phyloP scores from a whole-genome alignment of 2,113 vertebrate species.

The Poeciliopsis prolifica region DNA sequence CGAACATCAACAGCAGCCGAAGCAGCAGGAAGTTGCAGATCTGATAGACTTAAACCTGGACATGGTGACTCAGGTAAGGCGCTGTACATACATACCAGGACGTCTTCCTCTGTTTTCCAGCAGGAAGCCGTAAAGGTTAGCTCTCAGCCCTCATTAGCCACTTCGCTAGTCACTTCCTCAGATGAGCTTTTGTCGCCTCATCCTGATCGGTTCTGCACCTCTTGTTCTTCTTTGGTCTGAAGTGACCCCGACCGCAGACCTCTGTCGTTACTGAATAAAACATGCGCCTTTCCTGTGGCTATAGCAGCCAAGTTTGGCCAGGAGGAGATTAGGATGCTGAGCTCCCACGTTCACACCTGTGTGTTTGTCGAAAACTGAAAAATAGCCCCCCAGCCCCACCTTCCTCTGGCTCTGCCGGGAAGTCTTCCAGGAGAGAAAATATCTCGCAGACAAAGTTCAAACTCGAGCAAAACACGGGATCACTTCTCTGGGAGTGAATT shows the following conservation, averaged over 20 bases:
- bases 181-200: constrained; percentile 13
- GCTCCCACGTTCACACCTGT: constrained; percentile 1
- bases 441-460: not conserved
- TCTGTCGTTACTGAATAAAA: constrained; percentile 60
- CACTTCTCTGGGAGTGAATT: no score
- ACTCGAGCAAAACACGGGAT: not conserved
- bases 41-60: constrained; percentile 87
- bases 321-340: not conserved
- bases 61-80: constrained; percentile 88
- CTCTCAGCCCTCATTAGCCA: not conserved
- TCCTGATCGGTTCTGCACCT: constrained; percentile 3
- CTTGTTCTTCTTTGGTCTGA: constrained; percentile 39
- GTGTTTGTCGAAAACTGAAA: not conserved
- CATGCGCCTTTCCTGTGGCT: constrained; percentile 43
- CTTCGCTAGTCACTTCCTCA: not conserved
- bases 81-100: not conserved
- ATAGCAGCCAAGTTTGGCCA: constrained; percentile 40
- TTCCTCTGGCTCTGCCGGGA: not conserved
- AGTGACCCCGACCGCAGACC: constrained; percentile 44
- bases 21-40: constrained; percentile 45
- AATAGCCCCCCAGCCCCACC: not conserved
- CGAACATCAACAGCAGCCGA: constrained; percentile 30
- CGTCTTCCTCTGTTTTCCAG: constrained; percentile 1
- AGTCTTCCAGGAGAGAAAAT: not conserved
- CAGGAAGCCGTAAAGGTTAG: constrained; percentile 11